These are phyloP conservation scores for Drosophila repleta DNA, from an alignment of 1,140 invertebrate genomes.

Conservation along the genomic window DNA sequence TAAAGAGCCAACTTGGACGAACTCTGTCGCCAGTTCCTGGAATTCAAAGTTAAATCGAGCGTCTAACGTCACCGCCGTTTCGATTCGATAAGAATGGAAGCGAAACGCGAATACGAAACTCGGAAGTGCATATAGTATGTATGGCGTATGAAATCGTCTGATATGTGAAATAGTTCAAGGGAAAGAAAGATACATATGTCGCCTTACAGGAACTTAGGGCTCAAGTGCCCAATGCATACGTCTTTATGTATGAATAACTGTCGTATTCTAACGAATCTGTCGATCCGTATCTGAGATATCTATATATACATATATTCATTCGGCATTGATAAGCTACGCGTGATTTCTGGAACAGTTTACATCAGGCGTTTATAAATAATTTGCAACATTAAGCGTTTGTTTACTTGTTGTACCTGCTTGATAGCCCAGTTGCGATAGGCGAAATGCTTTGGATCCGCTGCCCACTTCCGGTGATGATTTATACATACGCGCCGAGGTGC, in stretches of 20 bases:
- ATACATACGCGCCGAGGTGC: slow-evolving; percentile 38
- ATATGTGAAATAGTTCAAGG: not conserved
- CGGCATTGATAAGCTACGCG: slow-evolving; percentile 32
- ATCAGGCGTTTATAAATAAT: slow-evolving; percentile 73
- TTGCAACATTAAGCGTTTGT: slow-evolving; percentile 28
- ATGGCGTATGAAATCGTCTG: too few relatives aligned
- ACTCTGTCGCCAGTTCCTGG: not conserved
- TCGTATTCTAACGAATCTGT: slow-evolving; percentile 49
- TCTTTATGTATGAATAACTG: slow-evolving; percentile 60
- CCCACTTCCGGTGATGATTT: slow-evolving; percentile 69
- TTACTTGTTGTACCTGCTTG: slow-evolving; percentile 15
- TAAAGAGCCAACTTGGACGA: not conserved
- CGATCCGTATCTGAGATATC: slow-evolving; percentile 15
- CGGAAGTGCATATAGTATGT: slow-evolving; percentile 1
- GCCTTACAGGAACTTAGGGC: not conserved
- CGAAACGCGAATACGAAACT: not conserved
- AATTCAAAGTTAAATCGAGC: slow-evolving; percentile 13
- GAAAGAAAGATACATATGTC: not conserved
- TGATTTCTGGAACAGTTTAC: slow-evolving; percentile 52
- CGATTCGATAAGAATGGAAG: slow-evolving; percentile 2
- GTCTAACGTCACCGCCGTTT: slow-evolving; percentile 3
- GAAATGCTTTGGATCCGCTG: slow-evolving; percentile 51
- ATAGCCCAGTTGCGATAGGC: slow-evolving; percentile 47
- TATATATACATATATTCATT: too few relatives aligned
- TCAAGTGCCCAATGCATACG: not conserved